Evolutionary conservation across 2,113 vertebrate species (phyloP).

Genomic region (Fregata magnificens): DNA sequence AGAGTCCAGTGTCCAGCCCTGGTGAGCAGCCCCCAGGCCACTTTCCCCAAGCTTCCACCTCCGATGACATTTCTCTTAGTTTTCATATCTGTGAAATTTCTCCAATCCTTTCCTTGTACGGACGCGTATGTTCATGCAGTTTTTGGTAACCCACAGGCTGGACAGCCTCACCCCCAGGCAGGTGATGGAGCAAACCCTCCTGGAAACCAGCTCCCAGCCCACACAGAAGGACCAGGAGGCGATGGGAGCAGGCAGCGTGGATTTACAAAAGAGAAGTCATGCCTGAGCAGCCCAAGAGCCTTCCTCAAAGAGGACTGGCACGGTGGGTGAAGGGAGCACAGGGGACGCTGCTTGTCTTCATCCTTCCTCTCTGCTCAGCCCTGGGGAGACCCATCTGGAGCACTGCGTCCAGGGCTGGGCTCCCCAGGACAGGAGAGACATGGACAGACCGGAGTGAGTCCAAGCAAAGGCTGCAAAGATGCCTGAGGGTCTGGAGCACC

Average conservation of each 20-base stretch:
- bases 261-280: neutral
- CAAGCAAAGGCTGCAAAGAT: neutral
- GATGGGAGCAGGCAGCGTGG: rapidly evolving
- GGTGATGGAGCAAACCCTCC: neutral
- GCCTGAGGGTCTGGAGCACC: neutral
- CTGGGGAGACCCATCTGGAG: neutral
- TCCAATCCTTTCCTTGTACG: neutral
- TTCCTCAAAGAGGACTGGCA: rapidly evolving
- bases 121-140: rapidly evolving
- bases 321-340: too few species aligned
- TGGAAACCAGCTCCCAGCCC: neutral
- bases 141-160: neutral
- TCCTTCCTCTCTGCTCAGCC: neutral
- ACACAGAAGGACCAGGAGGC: rapidly evolving
- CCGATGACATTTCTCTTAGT: neutral
- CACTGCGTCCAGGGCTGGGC: neutral
- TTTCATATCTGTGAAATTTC: neutral
- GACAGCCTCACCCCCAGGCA: neutral
- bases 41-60: neutral
- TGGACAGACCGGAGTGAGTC: neutral
- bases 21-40: rapidly evolving
- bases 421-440: neutral
- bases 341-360: neutral
- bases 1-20: neutral
- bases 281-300: neutral